Evolutionary conservation across 2,797 vertebrate species (phyloP), one percentile per base, ranked within the genome.

Genomic region (Sarcoramphus papa): DNA sequence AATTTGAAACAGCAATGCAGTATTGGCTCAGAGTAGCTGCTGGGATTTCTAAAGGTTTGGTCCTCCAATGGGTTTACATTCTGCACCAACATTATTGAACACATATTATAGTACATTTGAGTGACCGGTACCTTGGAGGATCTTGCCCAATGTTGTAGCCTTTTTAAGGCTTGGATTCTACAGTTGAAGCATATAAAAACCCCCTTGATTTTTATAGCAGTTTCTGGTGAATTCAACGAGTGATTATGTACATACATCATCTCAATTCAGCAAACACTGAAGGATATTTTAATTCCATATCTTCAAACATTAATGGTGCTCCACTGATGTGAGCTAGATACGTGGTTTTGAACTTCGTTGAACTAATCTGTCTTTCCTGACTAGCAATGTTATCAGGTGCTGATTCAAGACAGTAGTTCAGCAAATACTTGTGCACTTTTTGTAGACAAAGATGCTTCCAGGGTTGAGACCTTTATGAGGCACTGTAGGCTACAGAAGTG

Each of bases 141-240:
- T 69, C 35, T 41, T 51, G 6, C 20, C 28, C 51, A 37, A 2
- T 1, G 0, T 1, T 62, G 25, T 11, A 76, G 23, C 22, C 10
- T 37, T 81, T 67, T 64, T 33, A 64, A 60, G 47, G 28, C 47
- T 63, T 85, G 31, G 19, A 40, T 77, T 84, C 77, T 79, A 37
- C 48, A 63, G 12, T 0, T 73, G 40, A 89, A 22, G 10, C 3
- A 1, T 50, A 13, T 56, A 1, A 80, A 87, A 86, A 62, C 6
- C 0, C 1, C 18, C 43, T 75, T 78, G 3, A 3, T 70, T 84
- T 89, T 90, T 62, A 10, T 43, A 73, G 41, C 37, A 47, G 24
- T 85, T 40, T 68, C n/a, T 78, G 35, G 30, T 54, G 54, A 76
- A 40, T 88, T 78, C 25, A 59, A 54, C 78, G 35, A 2, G 6